These are phyloP conservation scores for Enteromius afrohamiltoni DNA, from an alignment of 2,797 vertebrate species.

Conservation along the genomic window DNA sequence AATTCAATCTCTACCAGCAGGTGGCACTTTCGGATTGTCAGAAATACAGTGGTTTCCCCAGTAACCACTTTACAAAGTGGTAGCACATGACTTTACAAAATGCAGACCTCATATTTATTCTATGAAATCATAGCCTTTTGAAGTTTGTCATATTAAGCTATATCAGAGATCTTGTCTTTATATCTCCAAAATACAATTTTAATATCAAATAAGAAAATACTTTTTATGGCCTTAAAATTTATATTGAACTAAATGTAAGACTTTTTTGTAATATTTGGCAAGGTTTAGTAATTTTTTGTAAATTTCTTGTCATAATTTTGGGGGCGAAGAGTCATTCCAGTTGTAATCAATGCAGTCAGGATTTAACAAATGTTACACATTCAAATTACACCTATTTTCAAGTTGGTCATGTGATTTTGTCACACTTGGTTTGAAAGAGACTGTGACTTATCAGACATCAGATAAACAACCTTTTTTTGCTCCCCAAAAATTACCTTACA, in stretches of 20 bases:
- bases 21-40: background rate
- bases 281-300: background rate
- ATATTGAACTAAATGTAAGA: background rate
- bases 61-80: background rate
- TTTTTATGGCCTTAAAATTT: background rate
- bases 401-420: background rate
- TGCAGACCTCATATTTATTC: background rate
- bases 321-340: background rate
- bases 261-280: background rate
- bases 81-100: background rate
- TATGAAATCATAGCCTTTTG: background rate
- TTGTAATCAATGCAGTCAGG: background rate
- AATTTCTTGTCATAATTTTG: background rate
- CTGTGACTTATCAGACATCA: background rate
- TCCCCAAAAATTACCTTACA: background rate
- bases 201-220: too few relatives aligned
- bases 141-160: background rate
- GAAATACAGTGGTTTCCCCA: background rate
- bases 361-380: background rate
- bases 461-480: background rate
- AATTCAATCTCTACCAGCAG: constrained; percentile 1
- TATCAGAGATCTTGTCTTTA: background rate
- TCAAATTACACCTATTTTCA: background rate
- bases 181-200: too few relatives aligned
- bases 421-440: background rate